Evolutionary conservation across 2,888 invertebrate species (phyloP).

Genomic region (Linnaemya tessellans): DNA sequence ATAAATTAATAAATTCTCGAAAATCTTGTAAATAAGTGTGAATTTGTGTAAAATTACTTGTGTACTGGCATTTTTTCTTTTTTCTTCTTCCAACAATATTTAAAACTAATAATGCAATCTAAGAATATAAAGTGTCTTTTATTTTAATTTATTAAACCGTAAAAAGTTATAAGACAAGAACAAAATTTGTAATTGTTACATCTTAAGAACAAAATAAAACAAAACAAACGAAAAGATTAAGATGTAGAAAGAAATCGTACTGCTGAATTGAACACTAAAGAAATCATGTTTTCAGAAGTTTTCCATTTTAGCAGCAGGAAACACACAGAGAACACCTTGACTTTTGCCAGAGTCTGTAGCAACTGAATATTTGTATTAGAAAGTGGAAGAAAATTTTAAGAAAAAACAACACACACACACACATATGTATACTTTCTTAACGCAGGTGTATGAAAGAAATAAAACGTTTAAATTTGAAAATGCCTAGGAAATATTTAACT

Average conservation of each 20-base stretch:
- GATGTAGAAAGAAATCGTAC: conserved; percentile 11
- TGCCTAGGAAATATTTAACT: too few species aligned
- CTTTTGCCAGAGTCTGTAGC: background rate
- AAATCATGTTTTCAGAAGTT: conserved; percentile 60
- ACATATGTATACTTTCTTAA: background rate
- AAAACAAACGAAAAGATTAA: conserved; percentile 5
- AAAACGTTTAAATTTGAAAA: too few species aligned
- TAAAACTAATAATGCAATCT: conserved; percentile 51
- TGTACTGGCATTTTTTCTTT: conserved; percentile 42
- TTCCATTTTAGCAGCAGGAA: conserved; percentile 25
- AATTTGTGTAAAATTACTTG: conserved; percentile 71
- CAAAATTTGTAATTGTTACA: conserved; percentile 56
- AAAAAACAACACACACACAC: too few species aligned
- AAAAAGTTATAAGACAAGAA: conserved; percentile 57
- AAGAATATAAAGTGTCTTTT: conserved; percentile 35
- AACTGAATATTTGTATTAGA: conserved; percentile 2
- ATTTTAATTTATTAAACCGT: conserved; percentile 63
- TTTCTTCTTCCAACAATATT: too few species aligned
- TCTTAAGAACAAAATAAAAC: conserved; percentile 5
- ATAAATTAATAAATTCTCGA: conserved; percentile 63
- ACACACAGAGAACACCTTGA: conserved; percentile 48
- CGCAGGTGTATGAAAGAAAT: background rate
- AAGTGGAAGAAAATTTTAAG: conserved; percentile 1
- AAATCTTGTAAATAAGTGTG: conserved; percentile 67
- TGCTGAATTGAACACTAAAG: conserved; percentile 42